Conservation (phyloP, 2,113 vertebrate genomes). For the Eclectus roratus region DNA sequence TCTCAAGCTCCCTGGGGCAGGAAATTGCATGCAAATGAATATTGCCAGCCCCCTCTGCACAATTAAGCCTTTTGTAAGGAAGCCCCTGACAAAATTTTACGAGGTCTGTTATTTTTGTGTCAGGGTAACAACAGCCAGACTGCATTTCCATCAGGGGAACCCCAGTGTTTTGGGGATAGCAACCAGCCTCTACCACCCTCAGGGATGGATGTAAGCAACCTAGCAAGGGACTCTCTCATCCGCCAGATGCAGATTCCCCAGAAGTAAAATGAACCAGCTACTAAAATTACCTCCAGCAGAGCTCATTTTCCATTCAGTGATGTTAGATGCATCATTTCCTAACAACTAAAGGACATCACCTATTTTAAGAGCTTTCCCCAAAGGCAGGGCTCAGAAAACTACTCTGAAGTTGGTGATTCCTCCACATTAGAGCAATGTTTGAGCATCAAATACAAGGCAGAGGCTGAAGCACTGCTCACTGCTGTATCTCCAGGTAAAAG, state of each 20-base stretch:
- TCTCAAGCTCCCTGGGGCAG: conserved; percentile 19
- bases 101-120: not conserved
- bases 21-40: conserved; percentile 33
- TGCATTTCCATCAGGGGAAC: not conserved
- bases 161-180: not conserved
- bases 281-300: conserved; percentile 23
- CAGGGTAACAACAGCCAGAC: not conserved
- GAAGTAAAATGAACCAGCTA: conserved; percentile 32
- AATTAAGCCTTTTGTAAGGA: conserved; percentile 28
- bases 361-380: not conserved
- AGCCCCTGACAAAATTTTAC: not conserved
- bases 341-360: not conserved
- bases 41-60: not conserved
- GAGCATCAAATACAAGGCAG: not conserved
- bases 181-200: not conserved
- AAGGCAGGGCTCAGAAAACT: not conserved
- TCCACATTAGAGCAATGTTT: not conserved
- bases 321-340: not conserved
- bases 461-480: not conserved
- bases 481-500: not conserved
- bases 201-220: not conserved
- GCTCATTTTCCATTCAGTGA: not conserved
- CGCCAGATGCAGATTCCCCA: not conserved
- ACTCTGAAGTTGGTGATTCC: not conserved
- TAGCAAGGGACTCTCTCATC: not conserved